Evolutionary conservation across 2,888 invertebrate genomes (phyloP).

Genomic region (Argyresthia albistria): DNA sequence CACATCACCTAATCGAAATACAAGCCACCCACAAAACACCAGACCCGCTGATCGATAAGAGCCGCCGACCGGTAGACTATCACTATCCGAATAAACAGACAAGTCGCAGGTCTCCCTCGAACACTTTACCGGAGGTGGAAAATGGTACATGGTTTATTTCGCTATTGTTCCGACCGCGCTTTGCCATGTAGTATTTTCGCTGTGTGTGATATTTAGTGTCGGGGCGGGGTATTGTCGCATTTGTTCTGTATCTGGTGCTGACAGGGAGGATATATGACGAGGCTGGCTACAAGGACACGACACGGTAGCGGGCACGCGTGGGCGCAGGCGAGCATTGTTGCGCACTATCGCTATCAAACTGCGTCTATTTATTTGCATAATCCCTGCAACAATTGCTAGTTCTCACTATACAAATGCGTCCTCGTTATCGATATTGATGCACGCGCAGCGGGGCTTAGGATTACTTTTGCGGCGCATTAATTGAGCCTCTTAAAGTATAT

Average conservation of each 20-base stretch:
- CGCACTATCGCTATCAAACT: neutral
- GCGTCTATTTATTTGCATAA: slow-evolving; percentile 7
- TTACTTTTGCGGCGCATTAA: slow-evolving; percentile 12
- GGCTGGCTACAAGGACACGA: slow-evolving; percentile 8
- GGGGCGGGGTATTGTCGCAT: slow-evolving; percentile 4
- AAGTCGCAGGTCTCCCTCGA: slow-evolving; percentile 27
- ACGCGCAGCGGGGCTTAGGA: slow-evolving; percentile 3
- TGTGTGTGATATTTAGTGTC: slow-evolving; percentile 17
- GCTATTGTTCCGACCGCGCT: slow-evolving; percentile 50
- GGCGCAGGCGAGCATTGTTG: slow-evolving; percentile 7
- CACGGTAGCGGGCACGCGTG: slow-evolving; percentile 34
- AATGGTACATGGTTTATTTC: slow-evolving; percentile 51
- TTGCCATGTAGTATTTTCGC: slow-evolving; percentile 27
- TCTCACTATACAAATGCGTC: slow-evolving; percentile 14
- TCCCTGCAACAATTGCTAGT: neutral
- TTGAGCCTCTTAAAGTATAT: slow-evolving; percentile 11
- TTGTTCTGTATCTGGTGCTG: slow-evolving; percentile 26
- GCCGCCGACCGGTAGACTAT: slow-evolving; percentile 12
- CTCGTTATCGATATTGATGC: slow-evolving; percentile 14
- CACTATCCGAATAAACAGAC: slow-evolving; percentile 19
- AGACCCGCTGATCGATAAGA: slow-evolving; percentile 18
- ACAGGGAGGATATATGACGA: slow-evolving; percentile 33
- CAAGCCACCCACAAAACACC: slow-evolving; percentile 27
- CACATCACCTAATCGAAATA: slow-evolving; percentile 49
- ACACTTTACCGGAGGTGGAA: slow-evolving; percentile 31